Conservation (phyloP, 2,113 vertebrate species). For the Coturnix japonica region DNA sequence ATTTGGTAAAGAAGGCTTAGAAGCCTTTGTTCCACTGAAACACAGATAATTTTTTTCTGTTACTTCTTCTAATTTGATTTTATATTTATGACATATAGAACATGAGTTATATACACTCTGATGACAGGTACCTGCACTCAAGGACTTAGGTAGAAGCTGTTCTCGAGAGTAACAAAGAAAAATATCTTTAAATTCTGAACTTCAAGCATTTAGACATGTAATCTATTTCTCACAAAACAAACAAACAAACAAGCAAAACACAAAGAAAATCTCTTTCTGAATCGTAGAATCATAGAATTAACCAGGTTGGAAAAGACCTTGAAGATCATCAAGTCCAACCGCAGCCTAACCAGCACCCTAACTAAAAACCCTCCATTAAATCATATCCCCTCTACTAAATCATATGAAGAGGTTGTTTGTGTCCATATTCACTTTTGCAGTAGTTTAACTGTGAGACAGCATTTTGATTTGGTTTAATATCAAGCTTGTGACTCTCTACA, state of each 20-base stretch:
- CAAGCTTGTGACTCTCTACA: neutral
- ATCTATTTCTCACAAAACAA: neutral
- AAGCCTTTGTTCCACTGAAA: neutral
- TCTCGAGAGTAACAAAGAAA: neutral
- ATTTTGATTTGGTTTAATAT: neutral
- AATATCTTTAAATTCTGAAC: neutral
- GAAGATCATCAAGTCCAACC: no score
- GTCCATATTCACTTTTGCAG: neutral
- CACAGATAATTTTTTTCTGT: neutral
- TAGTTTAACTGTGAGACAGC: neutral
- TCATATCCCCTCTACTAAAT: no score
- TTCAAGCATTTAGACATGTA: neutral
- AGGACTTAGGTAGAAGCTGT: neutral
- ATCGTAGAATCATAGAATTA: no score
- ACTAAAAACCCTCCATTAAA: no score
- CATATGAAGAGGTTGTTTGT: neutral
- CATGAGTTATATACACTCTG: neutral
- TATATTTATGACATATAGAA: neutral
- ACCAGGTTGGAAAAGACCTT: no score
- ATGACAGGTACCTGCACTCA: neutral
- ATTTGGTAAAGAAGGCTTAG: neutral
- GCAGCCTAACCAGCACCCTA: no score
- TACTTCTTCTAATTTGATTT: neutral
- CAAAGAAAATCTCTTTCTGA: neutral
- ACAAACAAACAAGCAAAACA: neutral